phyloP scores from a whole-genome alignment of 2,888 invertebrate species.

The Dendrolimus houi region DNA sequence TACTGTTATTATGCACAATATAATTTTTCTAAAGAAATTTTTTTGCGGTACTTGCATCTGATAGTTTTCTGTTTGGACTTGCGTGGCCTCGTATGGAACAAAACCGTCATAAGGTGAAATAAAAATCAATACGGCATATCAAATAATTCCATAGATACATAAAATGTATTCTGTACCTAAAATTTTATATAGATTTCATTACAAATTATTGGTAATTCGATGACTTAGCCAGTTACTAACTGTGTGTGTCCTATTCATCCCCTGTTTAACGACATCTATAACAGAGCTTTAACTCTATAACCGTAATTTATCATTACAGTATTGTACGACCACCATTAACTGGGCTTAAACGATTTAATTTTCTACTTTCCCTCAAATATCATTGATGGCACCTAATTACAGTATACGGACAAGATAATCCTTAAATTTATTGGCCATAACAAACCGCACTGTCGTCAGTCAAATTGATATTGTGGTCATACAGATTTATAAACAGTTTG shows the following conservation, averaged over 20 bases:
- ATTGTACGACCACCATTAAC: slow-evolving; percentile 54
- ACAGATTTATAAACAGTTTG: slow-evolving; percentile 60
- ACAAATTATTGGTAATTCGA: slow-evolving; percentile 15
- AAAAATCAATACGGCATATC: too few species aligned
- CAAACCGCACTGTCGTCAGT: slow-evolving; percentile 51
- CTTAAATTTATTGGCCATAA: slow-evolving; percentile 67
- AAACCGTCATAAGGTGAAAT: too few species aligned
- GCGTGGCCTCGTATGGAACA: too few species aligned
- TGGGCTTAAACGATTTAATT: slow-evolving; percentile 66
- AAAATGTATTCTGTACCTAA: slow-evolving; percentile 1
- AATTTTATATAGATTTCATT: slow-evolving; percentile 9
- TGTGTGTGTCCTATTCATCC: slow-evolving; percentile 7
- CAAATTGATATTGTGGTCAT: slow-evolving; percentile 45
- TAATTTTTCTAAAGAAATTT: too few species aligned
- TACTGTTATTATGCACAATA: too few species aligned
- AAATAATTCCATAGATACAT: too few species aligned
- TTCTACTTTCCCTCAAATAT: slow-evolving; percentile 61
- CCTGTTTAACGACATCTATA: slow-evolving; percentile 22
- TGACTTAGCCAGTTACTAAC: slow-evolving; percentile 5
- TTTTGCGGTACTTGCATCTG: too few species aligned
- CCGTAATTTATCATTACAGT: slow-evolving; percentile 44
- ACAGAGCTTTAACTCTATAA: slow-evolving; percentile 22
- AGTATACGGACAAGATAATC: slow-evolving; percentile 67
- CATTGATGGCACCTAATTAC: slow-evolving; percentile 62
- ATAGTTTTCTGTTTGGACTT: too few species aligned